Conservation (phyloP, 1,140 invertebrate species). For the Eufriesea mexicana region DNA sequence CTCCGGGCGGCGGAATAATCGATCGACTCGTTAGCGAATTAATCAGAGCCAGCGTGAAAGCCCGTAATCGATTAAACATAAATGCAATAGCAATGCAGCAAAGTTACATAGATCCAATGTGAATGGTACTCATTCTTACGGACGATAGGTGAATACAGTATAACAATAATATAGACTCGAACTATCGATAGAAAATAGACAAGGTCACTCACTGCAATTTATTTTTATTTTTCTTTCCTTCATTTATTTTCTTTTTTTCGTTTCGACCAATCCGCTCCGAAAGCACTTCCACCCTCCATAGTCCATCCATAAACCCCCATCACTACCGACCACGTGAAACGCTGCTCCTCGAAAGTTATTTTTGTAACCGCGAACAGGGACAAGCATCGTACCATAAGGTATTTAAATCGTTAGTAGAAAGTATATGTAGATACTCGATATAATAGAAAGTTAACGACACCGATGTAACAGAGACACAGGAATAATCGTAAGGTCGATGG, state of each 20-base stretch:
- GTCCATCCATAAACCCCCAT: not conserved
- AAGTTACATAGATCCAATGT: slow-evolving; percentile 67
- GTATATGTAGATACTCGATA: slow-evolving; percentile 41
- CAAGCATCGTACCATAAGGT: slow-evolving; percentile 22
- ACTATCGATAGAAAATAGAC: slow-evolving; percentile 79
- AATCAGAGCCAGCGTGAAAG: slow-evolving; percentile 40
- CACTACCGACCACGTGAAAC: slow-evolving; percentile 24
- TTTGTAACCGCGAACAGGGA: slow-evolving; percentile 58
- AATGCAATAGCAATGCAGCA: slow-evolving; percentile 67
- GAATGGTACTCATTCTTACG: slow-evolving; percentile 71
- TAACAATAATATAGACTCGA: slow-evolving; percentile 78
- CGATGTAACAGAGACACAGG: not conserved
- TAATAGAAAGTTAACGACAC: slow-evolving; percentile 27
- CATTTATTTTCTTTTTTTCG: slow-evolving; percentile 8
- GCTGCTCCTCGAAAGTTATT: slow-evolving; percentile 57
- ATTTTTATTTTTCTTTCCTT: slow-evolving; percentile 59
- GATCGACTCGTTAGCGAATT: slow-evolving; percentile 50
- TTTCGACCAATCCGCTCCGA: slow-evolving; percentile 22
- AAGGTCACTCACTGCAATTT: slow-evolving; percentile 77
- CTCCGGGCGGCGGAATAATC: slow-evolving; percentile 18
- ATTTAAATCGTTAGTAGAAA: slow-evolving; percentile 39
- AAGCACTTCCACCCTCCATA: not conserved
- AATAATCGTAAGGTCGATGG: slow-evolving; percentile 8
- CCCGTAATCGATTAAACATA: slow-evolving; percentile 55
- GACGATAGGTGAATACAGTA: slow-evolving; percentile 77